Conservation (phyloP, 2,113 vertebrate genomes). For the Vulpes lagopus region DNA sequence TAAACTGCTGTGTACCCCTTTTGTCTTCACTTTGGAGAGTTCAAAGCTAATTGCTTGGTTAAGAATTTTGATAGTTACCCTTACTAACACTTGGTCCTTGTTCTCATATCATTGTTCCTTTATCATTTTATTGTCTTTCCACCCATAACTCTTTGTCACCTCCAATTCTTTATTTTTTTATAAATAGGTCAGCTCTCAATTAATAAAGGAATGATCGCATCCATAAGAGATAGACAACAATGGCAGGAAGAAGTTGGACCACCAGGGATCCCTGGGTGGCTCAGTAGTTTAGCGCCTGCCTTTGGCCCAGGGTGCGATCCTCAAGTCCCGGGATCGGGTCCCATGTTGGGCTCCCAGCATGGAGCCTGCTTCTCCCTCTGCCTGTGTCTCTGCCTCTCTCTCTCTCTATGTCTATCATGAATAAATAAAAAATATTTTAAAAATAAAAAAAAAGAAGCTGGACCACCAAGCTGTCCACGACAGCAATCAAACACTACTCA, state of each 20-base stretch:
- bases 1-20: background rate
- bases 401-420: too few relatives aligned
- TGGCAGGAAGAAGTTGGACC: too few relatives aligned
- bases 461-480: background rate
- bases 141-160: background rate
- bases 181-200: background rate
- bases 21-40: background rate
- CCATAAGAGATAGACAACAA: background rate
- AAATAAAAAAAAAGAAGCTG: background rate
- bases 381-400: too few relatives aligned
- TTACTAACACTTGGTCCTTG: background rate
- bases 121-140: background rate
- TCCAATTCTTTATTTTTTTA: background rate
- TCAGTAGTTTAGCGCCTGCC: too few relatives aligned
- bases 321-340: too few relatives aligned
- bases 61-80: background rate
- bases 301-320: too few relatives aligned
- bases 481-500: background rate
- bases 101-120: background rate
- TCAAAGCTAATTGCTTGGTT: background rate
- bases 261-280: background rate
- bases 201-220: background rate
- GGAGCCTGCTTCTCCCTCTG: too few relatives aligned
- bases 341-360: rapidly evolving
- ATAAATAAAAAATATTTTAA: too few relatives aligned